Conservation (phyloP, 2,113 vertebrate genomes). For the Sorex fumeus region DNA sequence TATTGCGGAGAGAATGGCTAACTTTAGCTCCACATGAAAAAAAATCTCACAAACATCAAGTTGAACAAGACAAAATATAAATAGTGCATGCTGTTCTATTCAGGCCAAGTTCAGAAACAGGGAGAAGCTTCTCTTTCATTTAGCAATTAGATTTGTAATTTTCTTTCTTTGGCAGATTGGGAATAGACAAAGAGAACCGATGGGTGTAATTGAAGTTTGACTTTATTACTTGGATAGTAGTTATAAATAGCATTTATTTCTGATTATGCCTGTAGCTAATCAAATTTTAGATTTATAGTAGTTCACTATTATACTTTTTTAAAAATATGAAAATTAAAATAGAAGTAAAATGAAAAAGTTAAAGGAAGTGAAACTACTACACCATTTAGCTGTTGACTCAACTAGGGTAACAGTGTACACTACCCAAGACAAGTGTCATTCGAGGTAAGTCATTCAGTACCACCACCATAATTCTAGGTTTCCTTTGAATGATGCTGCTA, state of each 20-base stretch:
- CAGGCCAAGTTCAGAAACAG: background rate
- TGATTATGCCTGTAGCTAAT: background rate
- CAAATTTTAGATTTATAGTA: too few species aligned
- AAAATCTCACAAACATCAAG: too few species aligned
- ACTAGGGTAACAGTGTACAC: too few species aligned
- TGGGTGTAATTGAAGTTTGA: too few species aligned
- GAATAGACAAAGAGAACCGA: accelerated
- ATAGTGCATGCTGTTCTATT: accelerated
- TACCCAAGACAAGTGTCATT: background rate
- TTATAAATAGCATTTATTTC: background rate
- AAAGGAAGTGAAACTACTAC: background rate
- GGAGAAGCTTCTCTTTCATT: too few species aligned
- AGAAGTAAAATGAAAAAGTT: background rate
- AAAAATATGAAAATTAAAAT: too few species aligned
- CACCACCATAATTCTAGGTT: background rate
- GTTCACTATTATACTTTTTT: background rate
- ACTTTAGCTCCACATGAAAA: background rate
- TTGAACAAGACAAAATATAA: background rate
- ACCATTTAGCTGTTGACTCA: too few species aligned
- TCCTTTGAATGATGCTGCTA: too few species aligned
- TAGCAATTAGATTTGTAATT: accelerated
- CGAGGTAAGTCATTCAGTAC: background rate
- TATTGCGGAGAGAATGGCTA: too few species aligned
- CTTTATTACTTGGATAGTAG: background rate
- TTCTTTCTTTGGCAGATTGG: background rate